phyloP scores from a whole-genome alignment of 2,888 invertebrate species.

The Synergus umbraculus region DNA sequence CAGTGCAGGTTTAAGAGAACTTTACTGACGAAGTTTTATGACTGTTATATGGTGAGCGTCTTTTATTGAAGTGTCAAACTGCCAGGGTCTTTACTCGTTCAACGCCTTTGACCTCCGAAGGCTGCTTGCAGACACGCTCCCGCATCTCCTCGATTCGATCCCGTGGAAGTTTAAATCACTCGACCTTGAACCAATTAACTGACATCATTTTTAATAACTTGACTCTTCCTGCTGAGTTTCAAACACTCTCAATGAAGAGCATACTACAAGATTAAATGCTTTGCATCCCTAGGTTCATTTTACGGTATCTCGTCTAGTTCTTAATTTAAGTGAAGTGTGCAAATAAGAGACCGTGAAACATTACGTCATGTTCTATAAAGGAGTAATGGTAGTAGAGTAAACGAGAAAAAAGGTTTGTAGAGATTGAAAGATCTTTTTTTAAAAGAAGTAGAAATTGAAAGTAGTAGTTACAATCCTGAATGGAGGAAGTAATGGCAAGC shows the following conservation, averaged over 20 bases:
- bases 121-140: background rate
- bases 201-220: constrained; percentile 34
- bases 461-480: constrained; percentile 23
- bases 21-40: background rate
- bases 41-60: background rate
- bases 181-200: constrained; percentile 57
- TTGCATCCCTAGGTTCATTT: background rate
- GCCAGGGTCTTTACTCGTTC: constrained; percentile 8
- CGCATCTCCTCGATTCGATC: constrained; percentile 36
- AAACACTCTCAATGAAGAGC: background rate
- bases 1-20: background rate
- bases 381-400: background rate
- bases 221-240: background rate
- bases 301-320: background rate
- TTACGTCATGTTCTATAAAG: background rate
- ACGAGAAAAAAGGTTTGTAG: background rate
- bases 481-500: constrained; percentile 35
- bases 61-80: constrained; percentile 15
- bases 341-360: background rate
- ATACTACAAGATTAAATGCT: background rate
- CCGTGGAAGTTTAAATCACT: constrained; percentile 45
- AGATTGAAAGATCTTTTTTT: background rate
- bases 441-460: constrained; percentile 3
- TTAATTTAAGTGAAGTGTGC: no score
- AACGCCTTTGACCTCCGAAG: constrained; percentile 17